These are phyloP conservation scores for Lerema accius DNA, from an alignment of 1,140 invertebrate genomes.

Conservation along the genomic window DNA sequence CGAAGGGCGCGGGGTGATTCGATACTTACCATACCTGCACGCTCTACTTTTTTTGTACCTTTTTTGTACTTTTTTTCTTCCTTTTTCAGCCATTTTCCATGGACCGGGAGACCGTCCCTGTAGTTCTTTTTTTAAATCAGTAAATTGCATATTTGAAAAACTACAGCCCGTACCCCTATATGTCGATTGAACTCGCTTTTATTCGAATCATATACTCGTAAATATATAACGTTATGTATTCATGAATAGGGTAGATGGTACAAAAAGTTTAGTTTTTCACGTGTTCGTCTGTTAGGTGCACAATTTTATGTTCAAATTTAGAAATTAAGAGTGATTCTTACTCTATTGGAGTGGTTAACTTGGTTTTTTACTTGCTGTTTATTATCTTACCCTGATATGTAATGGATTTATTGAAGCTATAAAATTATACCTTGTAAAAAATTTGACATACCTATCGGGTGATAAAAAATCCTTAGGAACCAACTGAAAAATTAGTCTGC, in stretches of 20 bases:
- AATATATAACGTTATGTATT: slow-evolving; percentile 39
- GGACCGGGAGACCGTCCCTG: slow-evolving; percentile 55
- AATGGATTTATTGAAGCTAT: too few relatives aligned
- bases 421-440: too few relatives aligned
- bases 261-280: slow-evolving; percentile 3
- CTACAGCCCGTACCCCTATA: slow-evolving; percentile 57
- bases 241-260: slow-evolving; percentile 1
- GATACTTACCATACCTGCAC: slow-evolving; percentile 69
- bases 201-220: slow-evolving; percentile 43
- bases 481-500: too few relatives aligned
- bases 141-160: slow-evolving; percentile 82
- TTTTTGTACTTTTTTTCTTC: slow-evolving; percentile 57
- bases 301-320: background rate
- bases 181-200: slow-evolving; percentile 58
- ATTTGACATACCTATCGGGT: too few relatives aligned
- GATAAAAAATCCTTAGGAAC: too few relatives aligned
- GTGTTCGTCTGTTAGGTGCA: background rate
- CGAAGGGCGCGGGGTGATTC: slow-evolving; percentile 39
- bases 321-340: background rate
- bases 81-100: slow-evolving; percentile 73
- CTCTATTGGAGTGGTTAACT: background rate
- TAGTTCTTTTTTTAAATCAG: slow-evolving; percentile 71
- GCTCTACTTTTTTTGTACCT: slow-evolving; percentile 60
- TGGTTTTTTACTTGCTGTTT: background rate
- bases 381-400: background rate